These are phyloP conservation scores for Corythornis cristatus DNA, from an alignment of 2,113 vertebrate genomes.

Conservation along the genomic window DNA sequence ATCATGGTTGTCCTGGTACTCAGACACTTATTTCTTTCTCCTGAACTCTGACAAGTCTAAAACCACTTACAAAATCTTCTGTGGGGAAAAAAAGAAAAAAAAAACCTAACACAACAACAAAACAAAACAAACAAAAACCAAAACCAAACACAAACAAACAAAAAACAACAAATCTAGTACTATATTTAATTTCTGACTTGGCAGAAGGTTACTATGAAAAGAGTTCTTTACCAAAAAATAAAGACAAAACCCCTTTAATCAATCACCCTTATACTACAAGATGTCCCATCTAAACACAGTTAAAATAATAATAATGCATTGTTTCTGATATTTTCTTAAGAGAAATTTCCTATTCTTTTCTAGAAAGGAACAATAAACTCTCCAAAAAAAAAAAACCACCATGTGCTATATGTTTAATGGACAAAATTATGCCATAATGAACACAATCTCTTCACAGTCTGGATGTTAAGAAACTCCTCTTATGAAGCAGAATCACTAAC, in stretches of 20 bases:
- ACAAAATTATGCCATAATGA: not conserved
- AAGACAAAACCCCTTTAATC: not conserved
- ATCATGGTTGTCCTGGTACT: not conserved
- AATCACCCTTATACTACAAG: not conserved
- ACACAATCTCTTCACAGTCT: not conserved
- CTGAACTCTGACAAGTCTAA: not conserved
- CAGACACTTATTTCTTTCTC: not conserved
- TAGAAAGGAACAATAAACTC: not conserved
- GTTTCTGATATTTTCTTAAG: not conserved
- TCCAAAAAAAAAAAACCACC: not conserved
- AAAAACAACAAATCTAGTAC: not conserved
- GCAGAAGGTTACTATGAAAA: not conserved
- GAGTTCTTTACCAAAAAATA: not conserved
- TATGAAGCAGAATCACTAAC: not conserved
- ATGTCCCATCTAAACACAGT: accelerated
- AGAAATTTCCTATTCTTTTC: not conserved
- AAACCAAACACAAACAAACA: no score
- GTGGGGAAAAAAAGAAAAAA: not conserved
- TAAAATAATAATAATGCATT: not conserved
- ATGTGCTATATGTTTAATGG: accelerated
- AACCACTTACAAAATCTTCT: not conserved
- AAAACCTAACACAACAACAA: no score
- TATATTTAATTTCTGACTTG: not conserved
- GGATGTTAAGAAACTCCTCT: not conserved
- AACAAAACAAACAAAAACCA: no score